phyloP scores from a whole-genome alignment of 2,888 invertebrate species.

The Pristionchus entomophagus region DNA sequence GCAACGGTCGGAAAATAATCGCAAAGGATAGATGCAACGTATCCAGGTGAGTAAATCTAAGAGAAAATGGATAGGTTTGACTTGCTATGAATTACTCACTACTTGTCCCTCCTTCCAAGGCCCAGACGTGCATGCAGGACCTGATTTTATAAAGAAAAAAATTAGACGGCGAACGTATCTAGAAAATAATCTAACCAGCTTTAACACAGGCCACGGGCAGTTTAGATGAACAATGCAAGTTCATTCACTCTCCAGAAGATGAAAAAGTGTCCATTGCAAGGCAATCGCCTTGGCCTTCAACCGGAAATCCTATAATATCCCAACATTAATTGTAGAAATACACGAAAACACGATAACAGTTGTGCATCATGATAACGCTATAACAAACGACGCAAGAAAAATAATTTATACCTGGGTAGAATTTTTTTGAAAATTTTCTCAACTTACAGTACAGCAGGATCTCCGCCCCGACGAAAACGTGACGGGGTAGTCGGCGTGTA shows the following conservation, averaged over 20 bases:
- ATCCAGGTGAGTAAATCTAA: not conserved
- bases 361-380: no score
- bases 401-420: not conserved
- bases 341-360: no score
- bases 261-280: slow-evolving; percentile 15
- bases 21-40: not conserved
- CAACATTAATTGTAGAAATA: no score
- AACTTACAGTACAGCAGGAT: no score
- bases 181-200: not conserved
- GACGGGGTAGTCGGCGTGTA: no score
- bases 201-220: not conserved
- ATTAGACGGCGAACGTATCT: no score
- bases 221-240: not conserved
- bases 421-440: not conserved
- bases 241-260: not conserved
- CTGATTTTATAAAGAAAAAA: not conserved
- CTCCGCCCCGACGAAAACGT: no score
- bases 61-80: not conserved
- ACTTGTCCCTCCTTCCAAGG: slow-evolving; percentile 2
- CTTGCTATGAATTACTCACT: not conserved
- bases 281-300: not conserved
- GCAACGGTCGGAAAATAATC: not conserved
- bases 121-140: not conserved
- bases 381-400: no score
- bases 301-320: no score